Conservation (phyloP, 2,888 invertebrate species). For the Dolichopus griseipennis region DNA sequence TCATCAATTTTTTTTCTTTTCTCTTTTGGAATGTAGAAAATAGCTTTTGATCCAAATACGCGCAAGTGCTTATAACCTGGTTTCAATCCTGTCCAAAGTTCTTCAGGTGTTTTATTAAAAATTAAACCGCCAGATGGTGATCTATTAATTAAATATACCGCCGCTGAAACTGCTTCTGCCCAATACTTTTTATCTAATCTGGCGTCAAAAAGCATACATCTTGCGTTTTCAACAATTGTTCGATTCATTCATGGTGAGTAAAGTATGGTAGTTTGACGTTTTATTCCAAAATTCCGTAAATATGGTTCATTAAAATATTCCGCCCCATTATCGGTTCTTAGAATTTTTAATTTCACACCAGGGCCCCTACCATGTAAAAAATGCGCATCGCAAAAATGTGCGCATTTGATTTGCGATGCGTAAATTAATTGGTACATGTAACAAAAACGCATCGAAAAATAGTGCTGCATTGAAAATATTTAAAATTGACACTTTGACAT, state of each 20-base stretch:
- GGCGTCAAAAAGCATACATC: conserved; percentile 11
- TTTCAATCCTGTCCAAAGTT: conserved; percentile 7
- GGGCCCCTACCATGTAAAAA: too few species aligned
- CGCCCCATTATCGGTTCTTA: too few species aligned
- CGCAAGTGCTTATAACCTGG: conserved; percentile 6
- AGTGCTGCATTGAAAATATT: too few species aligned
- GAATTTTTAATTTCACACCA: too few species aligned
- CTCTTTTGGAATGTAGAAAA: background rate
- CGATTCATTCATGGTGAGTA: conserved; percentile 11
- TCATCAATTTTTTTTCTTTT: too few species aligned
- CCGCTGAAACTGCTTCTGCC: conserved; percentile 10
- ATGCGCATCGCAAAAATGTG: too few species aligned
- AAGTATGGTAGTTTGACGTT: background rate
- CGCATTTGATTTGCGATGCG: too few species aligned
- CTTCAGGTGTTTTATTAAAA: conserved; percentile 7
- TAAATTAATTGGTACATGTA: too few species aligned
- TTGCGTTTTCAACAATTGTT: conserved; percentile 12
- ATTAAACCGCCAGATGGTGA: background rate
- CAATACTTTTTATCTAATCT: conserved; percentile 1
- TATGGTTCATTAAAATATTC: too few species aligned
- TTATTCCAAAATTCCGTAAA: conserved; percentile 1
- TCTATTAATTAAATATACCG: conserved; percentile 8
- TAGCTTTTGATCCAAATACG: conserved; percentile 9
- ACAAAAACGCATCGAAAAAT: too few species aligned
- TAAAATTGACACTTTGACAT: too few species aligned